These are phyloP conservation scores for Pseudopipra pipra DNA, from an alignment of 2,113 vertebrate genomes.

Conservation along the genomic window DNA sequence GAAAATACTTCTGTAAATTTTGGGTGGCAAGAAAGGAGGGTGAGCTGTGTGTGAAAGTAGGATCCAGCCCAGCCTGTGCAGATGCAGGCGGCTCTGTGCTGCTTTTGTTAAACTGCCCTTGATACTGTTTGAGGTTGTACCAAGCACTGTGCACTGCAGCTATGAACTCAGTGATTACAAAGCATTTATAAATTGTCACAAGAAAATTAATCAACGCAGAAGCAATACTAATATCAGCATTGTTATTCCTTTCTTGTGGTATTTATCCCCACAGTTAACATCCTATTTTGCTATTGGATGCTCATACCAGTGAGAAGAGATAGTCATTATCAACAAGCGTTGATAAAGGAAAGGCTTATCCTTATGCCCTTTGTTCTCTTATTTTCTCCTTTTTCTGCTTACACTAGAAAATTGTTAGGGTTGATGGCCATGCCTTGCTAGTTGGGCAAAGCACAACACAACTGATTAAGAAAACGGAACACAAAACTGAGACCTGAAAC, in stretches of 20 bases:
- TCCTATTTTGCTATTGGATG: not conserved
- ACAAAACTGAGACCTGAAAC: not conserved
- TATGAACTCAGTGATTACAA: not conserved
- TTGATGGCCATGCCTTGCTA: not conserved
- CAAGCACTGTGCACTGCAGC: not conserved
- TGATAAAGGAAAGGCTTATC: not conserved
- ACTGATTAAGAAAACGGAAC: not conserved
- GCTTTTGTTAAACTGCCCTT: not conserved
- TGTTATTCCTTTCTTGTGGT: not conserved
- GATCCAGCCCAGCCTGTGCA: not conserved
- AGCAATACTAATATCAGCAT: not conserved
- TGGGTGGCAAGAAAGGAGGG: not conserved
- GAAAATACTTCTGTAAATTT: not conserved
- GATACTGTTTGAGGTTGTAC: not conserved
- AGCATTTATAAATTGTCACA: not conserved
- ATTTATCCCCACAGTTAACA: not conserved
- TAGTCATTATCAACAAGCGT: not conserved
- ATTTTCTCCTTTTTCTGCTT: not conserved
- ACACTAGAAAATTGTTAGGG: not conserved
- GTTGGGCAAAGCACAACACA: not conserved
- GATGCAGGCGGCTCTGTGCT: not conserved
- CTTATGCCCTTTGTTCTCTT: not conserved
- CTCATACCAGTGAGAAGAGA: not conserved
- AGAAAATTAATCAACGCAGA: not conserved
- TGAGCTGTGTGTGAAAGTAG: not conserved